A percentile compares a stretch with the other conserved stretches of the same genome.
phyloP scores from a whole-genome alignment of 37 sponge, comb jelly and placozoan species.

The Halichondria panicea region DNA sequence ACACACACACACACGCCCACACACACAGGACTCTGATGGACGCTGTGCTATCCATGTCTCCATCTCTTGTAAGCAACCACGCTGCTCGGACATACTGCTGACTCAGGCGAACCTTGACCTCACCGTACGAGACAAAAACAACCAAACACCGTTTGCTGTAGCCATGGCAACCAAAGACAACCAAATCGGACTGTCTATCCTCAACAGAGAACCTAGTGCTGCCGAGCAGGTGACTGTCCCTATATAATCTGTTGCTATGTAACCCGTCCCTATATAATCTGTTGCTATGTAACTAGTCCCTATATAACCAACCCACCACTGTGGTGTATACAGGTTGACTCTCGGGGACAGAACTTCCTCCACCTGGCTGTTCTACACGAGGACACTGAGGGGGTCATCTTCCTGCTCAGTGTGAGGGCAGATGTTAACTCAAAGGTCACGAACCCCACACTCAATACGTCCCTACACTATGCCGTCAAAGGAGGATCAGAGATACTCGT shows the following conservation, averaged over 20 bases:
- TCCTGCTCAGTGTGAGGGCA: constrained; percentile 83
- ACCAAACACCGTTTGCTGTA: constrained; percentile 86
- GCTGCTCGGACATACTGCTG: constrained; percentile 74
- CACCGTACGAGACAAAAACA: constrained; percentile 62
- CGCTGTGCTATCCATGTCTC: constrained; percentile 86
- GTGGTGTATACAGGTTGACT: constrained; percentile 58
- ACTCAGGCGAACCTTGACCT: constrained; percentile 83
- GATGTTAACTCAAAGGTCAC: constrained; percentile 84
- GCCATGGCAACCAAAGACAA: constrained; percentile 82
- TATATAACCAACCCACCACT: background rate
- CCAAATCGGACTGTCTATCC: constrained; percentile 76
- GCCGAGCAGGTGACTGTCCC: constrained; percentile 70
- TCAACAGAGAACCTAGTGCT: constrained; percentile 85
- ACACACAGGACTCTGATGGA: constrained; percentile 68
- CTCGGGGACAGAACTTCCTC: constrained; percentile 78
- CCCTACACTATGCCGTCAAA: constrained; percentile 92
- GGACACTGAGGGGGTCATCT: constrained; percentile 85
- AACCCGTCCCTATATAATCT: too few species aligned
- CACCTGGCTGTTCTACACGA: constrained; percentile 80
- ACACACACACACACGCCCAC: background rate
- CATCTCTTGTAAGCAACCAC: constrained; percentile 73
- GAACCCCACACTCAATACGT: constrained; percentile 66
- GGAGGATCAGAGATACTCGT: constrained; percentile 84
- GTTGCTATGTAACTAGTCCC: too few species aligned
- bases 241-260: background rate